Evolutionary conservation across 2,113 vertebrate species (phyloP), one percentile per base, ranked within the genome.

Genomic region (Muntiacus muntjak): DNA sequence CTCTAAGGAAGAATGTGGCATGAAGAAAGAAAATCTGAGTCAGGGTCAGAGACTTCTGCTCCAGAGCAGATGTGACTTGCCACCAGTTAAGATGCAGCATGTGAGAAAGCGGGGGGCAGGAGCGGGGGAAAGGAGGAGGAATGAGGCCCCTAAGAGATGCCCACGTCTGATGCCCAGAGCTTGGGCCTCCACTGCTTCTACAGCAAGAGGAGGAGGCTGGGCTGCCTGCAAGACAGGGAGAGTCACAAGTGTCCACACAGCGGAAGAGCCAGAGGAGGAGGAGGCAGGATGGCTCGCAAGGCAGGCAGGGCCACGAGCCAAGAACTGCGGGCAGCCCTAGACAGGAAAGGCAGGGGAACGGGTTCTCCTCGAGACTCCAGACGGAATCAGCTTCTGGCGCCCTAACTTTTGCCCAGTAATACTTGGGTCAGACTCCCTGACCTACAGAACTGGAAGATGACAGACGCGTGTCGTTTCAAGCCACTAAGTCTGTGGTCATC

Each of bases 251-350:
- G 15, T 28, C 45, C 25, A 15, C 7, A 33, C 33, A 15, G 60
- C 6, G 3, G 26, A 25, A n/a, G 45, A 64, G 16, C 36, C 47
- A 1, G 36, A 7, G 11, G 19, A 85, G 25, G 15, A 33, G 0
- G 5, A 6, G 6, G 4, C 33, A 47, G 15, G 25, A 17, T 0
- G 45, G 28, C 67, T 83, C 4, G 11, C 28, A n/a, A 81, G 28
- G 28, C 0, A 3, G 45, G 15, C 14, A 30, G 0, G 7, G 60
- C 36, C 30, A 11, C 0, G 0, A 40, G 54, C 76, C 40, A 36
- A 87, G 40, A 40, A 76, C 7, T 6, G 47, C 0, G 0, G 50
- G 62, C 10, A 1, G 57, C 50, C 43, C 30, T 79, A 1, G 40
- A n/a, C 45, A 33, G 2, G 60, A 57, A 9, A 10, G 47, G 55